These are phyloP conservation scores for Urocitellus parryii DNA, from an alignment of 2,113 vertebrate genomes.

Conservation along the genomic window DNA sequence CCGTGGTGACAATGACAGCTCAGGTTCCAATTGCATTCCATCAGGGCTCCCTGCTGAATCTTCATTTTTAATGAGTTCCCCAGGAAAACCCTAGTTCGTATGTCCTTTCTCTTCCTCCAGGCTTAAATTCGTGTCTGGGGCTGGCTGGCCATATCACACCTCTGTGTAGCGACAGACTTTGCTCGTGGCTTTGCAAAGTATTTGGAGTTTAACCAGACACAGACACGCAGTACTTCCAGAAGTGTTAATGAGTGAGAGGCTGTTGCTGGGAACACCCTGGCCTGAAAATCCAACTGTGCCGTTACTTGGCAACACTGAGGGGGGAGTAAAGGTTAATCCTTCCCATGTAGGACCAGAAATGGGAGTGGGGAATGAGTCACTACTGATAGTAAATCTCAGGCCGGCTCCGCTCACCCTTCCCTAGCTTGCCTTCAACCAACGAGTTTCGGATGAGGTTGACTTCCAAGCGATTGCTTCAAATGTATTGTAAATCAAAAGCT, in stretches of 20 bases:
- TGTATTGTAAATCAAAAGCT: not conserved
- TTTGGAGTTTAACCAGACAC: constrained; percentile 69
- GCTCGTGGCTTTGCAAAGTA: not conserved
- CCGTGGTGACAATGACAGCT: not conserved
- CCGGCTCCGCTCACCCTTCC: too few relatives aligned
- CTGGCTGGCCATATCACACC: not conserved
- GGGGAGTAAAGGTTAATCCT: not conserved
- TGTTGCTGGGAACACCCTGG: not conserved
- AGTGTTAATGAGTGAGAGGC: constrained; percentile 71
- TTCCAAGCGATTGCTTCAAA: not conserved
- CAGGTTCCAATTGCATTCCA: not conserved
- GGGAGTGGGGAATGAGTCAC: not conserved
- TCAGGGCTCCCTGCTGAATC: not conserved
- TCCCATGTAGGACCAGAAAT: rapidly evolving
- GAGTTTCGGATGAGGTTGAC: not conserved
- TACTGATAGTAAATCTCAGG: not conserved
- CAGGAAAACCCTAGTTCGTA: not conserved
- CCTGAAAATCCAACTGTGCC: not conserved
- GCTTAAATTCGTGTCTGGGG: not conserved
- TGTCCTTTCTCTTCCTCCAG: not conserved
- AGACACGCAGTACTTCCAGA: not conserved
- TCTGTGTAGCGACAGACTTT: not conserved
- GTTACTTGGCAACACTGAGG: constrained; percentile 39
- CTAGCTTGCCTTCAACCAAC: not conserved
- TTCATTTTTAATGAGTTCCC: not conserved